These are phyloP conservation scores for Leptoteleia sp. DNA, from an alignment of 1,140 invertebrate genomes.

Conservation along the genomic window DNA sequence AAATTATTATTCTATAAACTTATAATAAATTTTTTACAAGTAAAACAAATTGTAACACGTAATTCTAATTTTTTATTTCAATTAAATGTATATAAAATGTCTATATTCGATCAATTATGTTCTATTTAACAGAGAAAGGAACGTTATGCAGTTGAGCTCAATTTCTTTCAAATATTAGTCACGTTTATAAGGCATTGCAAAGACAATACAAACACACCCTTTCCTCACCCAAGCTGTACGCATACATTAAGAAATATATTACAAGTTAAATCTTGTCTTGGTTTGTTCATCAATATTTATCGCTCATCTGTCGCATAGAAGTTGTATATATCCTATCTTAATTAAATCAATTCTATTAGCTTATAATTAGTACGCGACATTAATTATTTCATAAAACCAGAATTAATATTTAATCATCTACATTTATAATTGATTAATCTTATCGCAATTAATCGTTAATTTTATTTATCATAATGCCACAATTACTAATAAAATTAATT, in stretches of 20 bases:
- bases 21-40: no score
- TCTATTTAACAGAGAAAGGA: slow-evolving; percentile 34
- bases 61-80: not conserved
- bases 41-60: no score
- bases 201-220: slow-evolving; percentile 45
- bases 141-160: slow-evolving; percentile 14
- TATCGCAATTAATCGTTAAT: no score
- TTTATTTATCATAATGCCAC: not conserved
- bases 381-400: no score
- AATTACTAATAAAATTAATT: slow-evolving; percentile 2
- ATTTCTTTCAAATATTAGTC: slow-evolving; percentile 33
- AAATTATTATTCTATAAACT: no score
- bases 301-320: slow-evolving; percentile 8
- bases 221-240: slow-evolving; percentile 18
- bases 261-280: slow-evolving; percentile 15
- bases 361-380: no score
- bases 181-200: slow-evolving; percentile 18
- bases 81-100: not conserved
- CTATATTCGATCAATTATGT: slow-evolving; percentile 15
- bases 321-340: no score
- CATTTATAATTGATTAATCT: no score
- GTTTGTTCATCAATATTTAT: slow-evolving; percentile 19
- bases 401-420: no score
- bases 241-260: slow-evolving; percentile 27
- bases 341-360: no score